Evolutionary conservation across 2,888 invertebrate genomes (phyloP).

Genomic region (Eilema depressum): DNA sequence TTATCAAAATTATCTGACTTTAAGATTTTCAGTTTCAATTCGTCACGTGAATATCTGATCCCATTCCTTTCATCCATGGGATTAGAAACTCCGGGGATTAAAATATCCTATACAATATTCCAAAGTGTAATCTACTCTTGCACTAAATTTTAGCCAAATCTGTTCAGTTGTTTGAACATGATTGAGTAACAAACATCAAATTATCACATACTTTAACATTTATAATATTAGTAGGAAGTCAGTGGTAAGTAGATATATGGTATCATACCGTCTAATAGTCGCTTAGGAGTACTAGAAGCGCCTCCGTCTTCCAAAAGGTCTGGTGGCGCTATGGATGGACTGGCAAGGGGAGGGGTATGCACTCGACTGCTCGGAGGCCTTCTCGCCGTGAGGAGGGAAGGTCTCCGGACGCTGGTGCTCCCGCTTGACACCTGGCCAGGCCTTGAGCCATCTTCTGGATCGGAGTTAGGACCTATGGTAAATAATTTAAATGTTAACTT

Average conservation of each 20-base stretch:
- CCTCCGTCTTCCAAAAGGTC: conserved; percentile 92
- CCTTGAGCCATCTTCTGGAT: conserved; percentile 91
- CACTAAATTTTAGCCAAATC: no score
- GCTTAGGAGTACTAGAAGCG: conserved; percentile 93
- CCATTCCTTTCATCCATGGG: no score
- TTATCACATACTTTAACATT: background rate
- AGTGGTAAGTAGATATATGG: background rate
- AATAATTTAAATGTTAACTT: background rate
- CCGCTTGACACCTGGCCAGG: conserved; percentile 91
- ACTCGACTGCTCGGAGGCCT: conserved; percentile 87
- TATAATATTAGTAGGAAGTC: background rate
- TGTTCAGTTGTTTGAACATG: background rate
- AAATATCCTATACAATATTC: no score
- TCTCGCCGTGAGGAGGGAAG: conserved; percentile 81
- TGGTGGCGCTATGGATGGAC: conserved; percentile 88
- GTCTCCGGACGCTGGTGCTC: conserved; percentile 83
- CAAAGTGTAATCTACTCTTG: no score
- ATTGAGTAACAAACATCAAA: no score
- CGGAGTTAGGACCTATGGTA: conserved; percentile 89
- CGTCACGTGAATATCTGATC: background rate
- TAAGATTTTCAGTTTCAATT: no score
- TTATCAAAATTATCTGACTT: no score
- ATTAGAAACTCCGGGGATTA: no score
- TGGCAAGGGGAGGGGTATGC: conserved; percentile 91
- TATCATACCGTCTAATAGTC: conserved; percentile 87